Base-by-base conservation (phyloP, 2,888 invertebrate species). In the Pachliopta kotzebuea region DNA sequence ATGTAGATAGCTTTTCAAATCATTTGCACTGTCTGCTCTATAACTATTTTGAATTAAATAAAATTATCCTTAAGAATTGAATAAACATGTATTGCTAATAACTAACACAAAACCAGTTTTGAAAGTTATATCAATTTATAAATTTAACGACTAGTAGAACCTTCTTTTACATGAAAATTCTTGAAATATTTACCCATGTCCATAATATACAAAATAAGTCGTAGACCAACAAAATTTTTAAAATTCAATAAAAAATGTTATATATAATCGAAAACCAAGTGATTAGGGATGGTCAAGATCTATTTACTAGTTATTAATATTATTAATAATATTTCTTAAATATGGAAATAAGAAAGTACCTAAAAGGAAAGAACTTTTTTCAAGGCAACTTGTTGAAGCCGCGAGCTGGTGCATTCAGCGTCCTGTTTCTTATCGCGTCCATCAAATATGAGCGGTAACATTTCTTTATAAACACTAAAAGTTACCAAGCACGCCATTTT, bases 391-490 rank as follows among this genome's bases (percentile, higher is more conserved):
- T 50, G 17, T 52, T 59, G 24, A 26, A 53, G 37, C 53, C 21
- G 17, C 18, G 37, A 18, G 53, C 11, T 53, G 11, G 23, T 23
- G 24, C 60, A 60, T 53, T 60, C 60, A 53, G 11, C 17, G 23
- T 29, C 29, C 56, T 29, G 4, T 18, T 18, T 21, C 24, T n/a
- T 37, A 53, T 60, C 37, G n/a, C 14, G 1, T 18, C 23, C 23
- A 21, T 37, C 21, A 59, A 59, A 56, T 37, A 29, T 9, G 9
- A 20, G 11, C 26, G 26, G 29, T 21, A 17, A 37, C 3, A 52
- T 31, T 59, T 21, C 17, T 21, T 37, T 56, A 6, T 23, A 17
- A 37, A 17, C 17, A 23, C 37, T 21, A 42, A 14, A 21, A 42
- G 17, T 21, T 20, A 11, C 21, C 21, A 21, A 21, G 52, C 24